Percentiles rank a stretch among this genome's conserved stretches.
Evolutionary conservation across 2,888 invertebrate genomes (phyloP).

Genomic region (Himalopsyche anomala): DNA sequence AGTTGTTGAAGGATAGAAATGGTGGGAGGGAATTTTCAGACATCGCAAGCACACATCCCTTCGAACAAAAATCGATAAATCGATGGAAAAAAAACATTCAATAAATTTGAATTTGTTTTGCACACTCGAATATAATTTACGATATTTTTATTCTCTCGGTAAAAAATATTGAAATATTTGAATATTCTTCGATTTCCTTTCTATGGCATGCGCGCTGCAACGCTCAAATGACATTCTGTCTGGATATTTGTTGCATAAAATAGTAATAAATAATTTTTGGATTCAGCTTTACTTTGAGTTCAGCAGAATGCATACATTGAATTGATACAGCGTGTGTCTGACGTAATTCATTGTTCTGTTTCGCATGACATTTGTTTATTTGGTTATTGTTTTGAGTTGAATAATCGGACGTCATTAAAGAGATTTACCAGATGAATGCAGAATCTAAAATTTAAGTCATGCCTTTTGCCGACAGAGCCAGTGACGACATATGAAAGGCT

Average conservation of each 20-base stretch:
- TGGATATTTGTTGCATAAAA: slow-evolving; percentile 38
- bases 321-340: slow-evolving; percentile 43
- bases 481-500: not conserved
- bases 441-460: not conserved
- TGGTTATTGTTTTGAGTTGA: slow-evolving; percentile 39
- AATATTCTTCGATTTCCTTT: not conserved
- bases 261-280: slow-evolving; percentile 38
- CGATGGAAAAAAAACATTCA: too few relatives aligned
- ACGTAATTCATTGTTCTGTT: slow-evolving; percentile 38
- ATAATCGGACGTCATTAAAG: slow-evolving; percentile 35
- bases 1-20: too few relatives aligned
- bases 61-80: too few relatives aligned
- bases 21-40: too few relatives aligned
- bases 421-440: slow-evolving; percentile 42
- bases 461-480: not conserved
- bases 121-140: too few relatives aligned
- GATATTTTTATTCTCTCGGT: too few relatives aligned
- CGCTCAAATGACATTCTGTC: slow-evolving; percentile 27
- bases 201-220: not conserved
- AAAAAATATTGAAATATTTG: not conserved
- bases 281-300: slow-evolving; percentile 17
- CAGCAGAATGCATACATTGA: slow-evolving; percentile 32
- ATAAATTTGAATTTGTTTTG: too few relatives aligned
- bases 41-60: too few relatives aligned
- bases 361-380: slow-evolving; percentile 37